These are phyloP conservation scores for Seira ritae DNA, from an alignment of 2,888 invertebrate genomes.

Conservation along the genomic window DNA sequence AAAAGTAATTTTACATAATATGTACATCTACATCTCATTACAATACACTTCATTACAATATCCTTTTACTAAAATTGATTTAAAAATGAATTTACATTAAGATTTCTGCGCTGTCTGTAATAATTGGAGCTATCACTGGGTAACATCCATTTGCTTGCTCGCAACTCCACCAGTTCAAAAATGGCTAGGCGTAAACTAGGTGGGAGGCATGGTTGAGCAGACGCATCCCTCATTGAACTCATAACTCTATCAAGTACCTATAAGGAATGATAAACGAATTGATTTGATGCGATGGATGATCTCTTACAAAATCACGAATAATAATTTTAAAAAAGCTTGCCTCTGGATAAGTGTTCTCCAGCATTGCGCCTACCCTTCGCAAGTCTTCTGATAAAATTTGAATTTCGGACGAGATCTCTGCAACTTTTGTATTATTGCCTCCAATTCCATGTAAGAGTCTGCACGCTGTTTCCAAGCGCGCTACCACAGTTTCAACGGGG, in stretches of 20 bases:
- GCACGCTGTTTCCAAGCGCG: conserved; percentile 70
- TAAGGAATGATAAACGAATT: conserved; percentile 38
- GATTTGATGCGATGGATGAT: not conserved
- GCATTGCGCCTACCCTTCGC: conserved; percentile 68
- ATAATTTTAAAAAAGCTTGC: too few species aligned
- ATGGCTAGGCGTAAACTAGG: conserved; percentile 75
- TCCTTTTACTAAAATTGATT: not conserved
- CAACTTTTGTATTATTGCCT: conserved; percentile 68
- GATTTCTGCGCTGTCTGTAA: conserved; percentile 79
- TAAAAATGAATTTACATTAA: conserved; percentile 53
- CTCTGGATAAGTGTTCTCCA: conserved; percentile 71
- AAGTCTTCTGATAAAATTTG: conserved; percentile 71
- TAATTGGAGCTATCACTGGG: conserved; percentile 90
- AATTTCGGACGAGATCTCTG: conserved; percentile 69
- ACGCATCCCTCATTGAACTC: conserved; percentile 72
- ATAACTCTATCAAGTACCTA: conserved; percentile 70
- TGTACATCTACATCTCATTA: too few species aligned
- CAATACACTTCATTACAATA: too few species aligned
- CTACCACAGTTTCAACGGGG: conserved; percentile 72
- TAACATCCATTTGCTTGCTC: conserved; percentile 93
- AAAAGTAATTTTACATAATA: too few species aligned
- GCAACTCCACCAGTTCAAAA: conserved; percentile 93
- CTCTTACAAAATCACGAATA: not conserved
- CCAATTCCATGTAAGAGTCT: conserved; percentile 71
- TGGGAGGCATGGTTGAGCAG: conserved; percentile 70